A percentile compares a stretch with the other conserved stretches of the same genome.
Conservation (phyloP, 2,797 vertebrate genomes). For the Aphelocoma californica region DNA sequence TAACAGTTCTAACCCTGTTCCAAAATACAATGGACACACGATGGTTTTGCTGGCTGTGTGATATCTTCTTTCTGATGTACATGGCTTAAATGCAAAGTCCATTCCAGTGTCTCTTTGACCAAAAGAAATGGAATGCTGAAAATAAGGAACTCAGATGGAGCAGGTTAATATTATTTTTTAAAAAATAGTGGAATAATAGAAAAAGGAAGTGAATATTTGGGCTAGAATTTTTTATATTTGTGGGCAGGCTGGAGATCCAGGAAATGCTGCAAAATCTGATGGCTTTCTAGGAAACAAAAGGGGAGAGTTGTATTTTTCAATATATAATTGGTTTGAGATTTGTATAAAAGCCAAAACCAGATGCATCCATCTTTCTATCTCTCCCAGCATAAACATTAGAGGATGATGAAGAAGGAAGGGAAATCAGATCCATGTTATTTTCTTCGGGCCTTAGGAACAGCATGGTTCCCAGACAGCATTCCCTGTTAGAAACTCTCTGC, state of each 20-base stretch:
- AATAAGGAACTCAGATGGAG: not conserved
- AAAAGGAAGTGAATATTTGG: not conserved
- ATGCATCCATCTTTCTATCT: not conserved
- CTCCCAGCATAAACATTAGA: not conserved
- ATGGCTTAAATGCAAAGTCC: slow-evolving; percentile 2
- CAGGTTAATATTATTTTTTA: not conserved
- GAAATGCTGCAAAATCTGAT: not conserved
- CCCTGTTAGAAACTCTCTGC: not conserved
- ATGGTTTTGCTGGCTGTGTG: not conserved
- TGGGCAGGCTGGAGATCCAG: not conserved
- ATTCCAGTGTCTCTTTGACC: not conserved
- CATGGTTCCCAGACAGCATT: not conserved
- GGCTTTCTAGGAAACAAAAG: not conserved
- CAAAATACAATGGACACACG: not conserved
- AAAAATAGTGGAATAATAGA: not conserved
- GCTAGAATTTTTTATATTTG: not conserved
- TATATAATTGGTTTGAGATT: not conserved
- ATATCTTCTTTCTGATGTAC: slow-evolving; percentile 3
- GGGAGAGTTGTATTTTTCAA: not conserved
- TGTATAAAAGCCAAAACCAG: not conserved
- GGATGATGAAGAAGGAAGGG: not conserved
- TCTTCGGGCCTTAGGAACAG: not conserved
- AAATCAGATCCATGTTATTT: not conserved
- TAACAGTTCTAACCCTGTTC: slow-evolving; percentile 14
- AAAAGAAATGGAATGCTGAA: not conserved